Evolutionary conservation across 1,140 invertebrate species (phyloP).

Genomic region (Drosophila ogumai): DNA sequence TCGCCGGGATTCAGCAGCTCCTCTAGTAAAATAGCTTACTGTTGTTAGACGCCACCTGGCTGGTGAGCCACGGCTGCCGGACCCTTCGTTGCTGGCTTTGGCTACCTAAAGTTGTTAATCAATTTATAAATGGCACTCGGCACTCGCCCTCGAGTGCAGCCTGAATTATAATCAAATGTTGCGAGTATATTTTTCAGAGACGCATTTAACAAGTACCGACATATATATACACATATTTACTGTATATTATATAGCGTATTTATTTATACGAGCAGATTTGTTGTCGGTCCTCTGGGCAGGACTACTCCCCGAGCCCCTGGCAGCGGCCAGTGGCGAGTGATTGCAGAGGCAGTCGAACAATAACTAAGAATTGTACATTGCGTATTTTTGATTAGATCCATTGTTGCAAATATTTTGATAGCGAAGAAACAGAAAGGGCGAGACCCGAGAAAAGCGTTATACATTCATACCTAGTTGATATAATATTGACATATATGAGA

Average conservation of each 20-base stretch:
- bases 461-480: constrained; percentile 54
- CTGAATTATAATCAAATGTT: constrained; percentile 61
- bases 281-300: constrained; percentile 46
- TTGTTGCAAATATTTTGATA: constrained; percentile 77
- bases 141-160: constrained; percentile 30
- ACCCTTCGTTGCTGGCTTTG: constrained; percentile 36
- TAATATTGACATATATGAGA: constrained; percentile 52
- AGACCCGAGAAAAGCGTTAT: constrained; percentile 38
- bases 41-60: constrained; percentile 36
- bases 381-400: constrained; percentile 70
- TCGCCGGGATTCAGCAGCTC: constrained; percentile 17
- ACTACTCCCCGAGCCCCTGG: constrained; percentile 3
- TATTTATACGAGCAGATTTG: constrained; percentile 63
- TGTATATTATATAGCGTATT: constrained; percentile 54
- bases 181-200: constrained; percentile 76
- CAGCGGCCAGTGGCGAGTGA: constrained; percentile 30
- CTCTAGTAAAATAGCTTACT: constrained; percentile 35
- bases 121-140: constrained; percentile 37
- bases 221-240: constrained; percentile 63
- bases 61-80: constrained; percentile 16
- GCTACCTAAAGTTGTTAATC: constrained; percentile 56
- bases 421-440: constrained; percentile 27
- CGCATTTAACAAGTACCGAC: constrained; percentile 73
- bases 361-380: constrained; percentile 62
- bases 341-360: constrained; percentile 55